A percentile compares a stretch with the other conserved stretches of the same genome.
Evolutionary conservation across 2,888 invertebrate species (phyloP).

Genomic region (Seira musarum): DNA sequence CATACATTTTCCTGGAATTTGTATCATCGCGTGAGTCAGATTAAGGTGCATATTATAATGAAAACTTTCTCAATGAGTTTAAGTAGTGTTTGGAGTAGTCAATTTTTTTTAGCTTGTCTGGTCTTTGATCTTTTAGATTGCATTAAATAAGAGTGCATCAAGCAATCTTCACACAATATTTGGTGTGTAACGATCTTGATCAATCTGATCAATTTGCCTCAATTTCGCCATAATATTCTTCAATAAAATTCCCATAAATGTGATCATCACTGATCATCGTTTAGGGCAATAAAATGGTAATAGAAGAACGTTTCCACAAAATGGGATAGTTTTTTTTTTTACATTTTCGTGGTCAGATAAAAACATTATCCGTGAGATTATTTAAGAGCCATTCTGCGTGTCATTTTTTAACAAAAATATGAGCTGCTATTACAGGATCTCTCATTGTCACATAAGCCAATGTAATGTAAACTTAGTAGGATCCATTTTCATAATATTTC

Average conservation of each 20-base stretch:
- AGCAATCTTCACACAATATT: too few species aligned
- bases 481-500: too few species aligned
- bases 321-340: conserved; percentile 7
- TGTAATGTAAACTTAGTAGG: too few species aligned
- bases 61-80: not conserved
- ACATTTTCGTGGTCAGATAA: not conserved
- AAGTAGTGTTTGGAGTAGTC: not conserved
- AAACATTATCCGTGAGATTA: not conserved
- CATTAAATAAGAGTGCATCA: too few species aligned
- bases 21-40: not conserved
- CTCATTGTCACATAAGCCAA: not conserved
- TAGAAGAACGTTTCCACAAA: not conserved
- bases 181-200: conserved; percentile 24
- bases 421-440: conserved; percentile 23
- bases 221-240: conserved; percentile 46
- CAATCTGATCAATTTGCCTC: conserved; percentile 51
- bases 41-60: not conserved
- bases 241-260: conserved; percentile 42
- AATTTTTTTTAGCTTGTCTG: not conserved
- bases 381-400: not conserved
- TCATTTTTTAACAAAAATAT: conserved; percentile 37
- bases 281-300: conserved; percentile 13
- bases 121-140: not conserved
- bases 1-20: not conserved
- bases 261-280: conserved; percentile 28